Percentiles rank a stretch among this genome's conserved stretches.
Evolutionary conservation across 2,113 vertebrate genomes (phyloP).

Genomic region (Sylvia atricapilla): DNA sequence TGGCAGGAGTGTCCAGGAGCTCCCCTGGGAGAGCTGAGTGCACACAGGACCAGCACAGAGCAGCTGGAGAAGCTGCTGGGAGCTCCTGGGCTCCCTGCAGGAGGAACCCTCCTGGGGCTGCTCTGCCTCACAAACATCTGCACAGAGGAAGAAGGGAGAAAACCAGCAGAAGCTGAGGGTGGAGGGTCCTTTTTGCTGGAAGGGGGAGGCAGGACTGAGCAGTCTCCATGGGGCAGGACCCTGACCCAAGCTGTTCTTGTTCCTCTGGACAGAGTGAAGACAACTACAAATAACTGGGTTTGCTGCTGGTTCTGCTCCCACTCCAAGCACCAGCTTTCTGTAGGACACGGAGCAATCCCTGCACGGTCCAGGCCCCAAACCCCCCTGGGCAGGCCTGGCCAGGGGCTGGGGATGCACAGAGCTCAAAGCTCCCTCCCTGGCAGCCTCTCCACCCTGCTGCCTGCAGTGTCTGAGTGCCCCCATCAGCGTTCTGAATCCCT

Average conservation of each 20-base stretch:
- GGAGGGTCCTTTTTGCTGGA: neutral
- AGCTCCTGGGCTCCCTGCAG: neutral
- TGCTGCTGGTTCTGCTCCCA: neutral
- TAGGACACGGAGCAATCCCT: fast-evolving
- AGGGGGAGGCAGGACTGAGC: neutral
- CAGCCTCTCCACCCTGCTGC: neutral
- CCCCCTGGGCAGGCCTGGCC: neutral
- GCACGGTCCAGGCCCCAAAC: fast-evolving
- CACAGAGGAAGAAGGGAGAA: neutral
- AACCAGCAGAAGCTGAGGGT: neutral
- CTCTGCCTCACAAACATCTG: neutral
- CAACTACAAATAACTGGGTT: too few relatives aligned
- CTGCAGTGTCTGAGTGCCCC: neutral
- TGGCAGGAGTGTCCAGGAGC: neutral
- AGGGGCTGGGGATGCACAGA: fast-evolving
- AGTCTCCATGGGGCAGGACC: neutral
- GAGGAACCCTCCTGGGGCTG: neutral
- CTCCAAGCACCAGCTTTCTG: fast-evolving
- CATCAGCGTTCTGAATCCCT: neutral
- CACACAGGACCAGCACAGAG: fast-evolving
- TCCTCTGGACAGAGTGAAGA: too few relatives aligned
- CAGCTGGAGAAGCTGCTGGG: neutral
- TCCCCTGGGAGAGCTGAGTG: neutral
- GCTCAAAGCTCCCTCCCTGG: neutral
- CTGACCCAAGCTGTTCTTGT: fast-evolving